Evolutionary conservation across 2,113 vertebrate genomes (phyloP).

Genomic region (Strigops habroptila): DNA sequence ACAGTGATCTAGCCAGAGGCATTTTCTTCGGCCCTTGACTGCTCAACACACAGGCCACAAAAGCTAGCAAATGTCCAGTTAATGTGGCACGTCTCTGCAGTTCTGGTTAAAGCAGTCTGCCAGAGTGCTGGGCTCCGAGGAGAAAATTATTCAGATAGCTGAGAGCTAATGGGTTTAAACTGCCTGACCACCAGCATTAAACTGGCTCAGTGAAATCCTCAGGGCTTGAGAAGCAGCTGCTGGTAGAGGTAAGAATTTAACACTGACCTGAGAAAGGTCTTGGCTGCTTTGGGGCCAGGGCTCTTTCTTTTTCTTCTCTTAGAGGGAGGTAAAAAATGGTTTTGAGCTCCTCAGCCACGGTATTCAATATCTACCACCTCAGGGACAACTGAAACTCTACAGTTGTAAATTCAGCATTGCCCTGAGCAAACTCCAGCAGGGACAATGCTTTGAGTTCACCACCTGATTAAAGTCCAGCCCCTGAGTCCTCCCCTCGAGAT

Average conservation of each 20-base stretch:
- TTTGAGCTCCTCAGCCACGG: neutral
- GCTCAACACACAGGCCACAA: neutral
- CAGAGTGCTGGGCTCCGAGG: neutral
- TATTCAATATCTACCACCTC: neutral
- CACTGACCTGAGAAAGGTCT: conserved; percentile 44
- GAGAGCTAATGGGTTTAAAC: conserved; percentile 17
- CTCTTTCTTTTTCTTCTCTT: neutral
- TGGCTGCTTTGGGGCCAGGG: neutral
- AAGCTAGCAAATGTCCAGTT: neutral
- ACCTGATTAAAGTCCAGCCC: conserved; percentile 11
- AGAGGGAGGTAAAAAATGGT: neutral
- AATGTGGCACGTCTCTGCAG: neutral
- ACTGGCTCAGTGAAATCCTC: conserved; percentile 46
- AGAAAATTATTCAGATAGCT: conserved; percentile 30
- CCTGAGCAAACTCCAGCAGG: conserved; percentile 6
- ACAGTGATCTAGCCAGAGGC: conserved; percentile 87
- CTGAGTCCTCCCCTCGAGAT: conserved; percentile 14
- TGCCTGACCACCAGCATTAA: conserved; percentile 42
- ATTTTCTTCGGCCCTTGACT: conserved; percentile 64
- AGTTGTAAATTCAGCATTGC: neutral
- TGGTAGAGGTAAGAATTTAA: conserved; percentile 30
- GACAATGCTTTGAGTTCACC: conserved; percentile 13
- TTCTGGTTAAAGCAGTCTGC: neutral
- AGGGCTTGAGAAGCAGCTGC: conserved; percentile 29
- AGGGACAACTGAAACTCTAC: neutral